phyloP scores from a whole-genome alignment of 2,797 vertebrate species.

The Etheostoma nigrum region DNA sequence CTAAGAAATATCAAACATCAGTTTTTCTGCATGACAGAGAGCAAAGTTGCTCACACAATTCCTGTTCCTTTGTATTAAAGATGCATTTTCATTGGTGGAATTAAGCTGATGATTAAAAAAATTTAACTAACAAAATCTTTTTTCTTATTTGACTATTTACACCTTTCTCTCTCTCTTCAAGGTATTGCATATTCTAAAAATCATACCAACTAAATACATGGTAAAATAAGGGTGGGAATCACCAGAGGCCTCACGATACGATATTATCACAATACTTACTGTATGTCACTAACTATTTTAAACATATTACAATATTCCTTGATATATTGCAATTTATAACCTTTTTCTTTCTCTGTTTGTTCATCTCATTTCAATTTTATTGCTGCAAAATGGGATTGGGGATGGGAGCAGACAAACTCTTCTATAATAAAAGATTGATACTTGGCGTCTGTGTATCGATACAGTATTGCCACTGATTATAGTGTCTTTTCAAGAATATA shows the following conservation, averaged over 20 bases:
- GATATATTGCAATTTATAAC: too few species aligned
- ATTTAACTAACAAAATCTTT: neutral
- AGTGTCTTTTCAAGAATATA: neutral
- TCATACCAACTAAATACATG: too few species aligned
- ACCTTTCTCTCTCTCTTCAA: neutral
- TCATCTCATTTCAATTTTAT: too few species aligned
- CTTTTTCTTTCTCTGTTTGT: too few species aligned
- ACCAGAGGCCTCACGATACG: too few species aligned
- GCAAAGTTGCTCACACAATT: neutral
- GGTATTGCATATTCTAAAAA: neutral
- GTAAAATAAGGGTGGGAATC: too few species aligned
- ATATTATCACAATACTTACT: too few species aligned
- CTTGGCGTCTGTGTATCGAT: neutral
- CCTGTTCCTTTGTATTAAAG: slow-evolving; percentile 20
- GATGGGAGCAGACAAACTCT: too few species aligned
- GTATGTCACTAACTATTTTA: too few species aligned
- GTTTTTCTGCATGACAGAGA: neutral
- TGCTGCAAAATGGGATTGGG: too few species aligned
- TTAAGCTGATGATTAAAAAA: slow-evolving; percentile 5
- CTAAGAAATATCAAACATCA: neutral
- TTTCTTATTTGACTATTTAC: slow-evolving; percentile 9
- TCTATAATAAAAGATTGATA: too few species aligned
- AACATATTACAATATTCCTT: too few species aligned
- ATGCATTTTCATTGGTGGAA: slow-evolving; percentile 12
- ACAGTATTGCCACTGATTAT: slow-evolving; percentile 5